phyloP scores from a whole-genome alignment of 1,140 invertebrate species.

The Chironomus tepperi region DNA sequence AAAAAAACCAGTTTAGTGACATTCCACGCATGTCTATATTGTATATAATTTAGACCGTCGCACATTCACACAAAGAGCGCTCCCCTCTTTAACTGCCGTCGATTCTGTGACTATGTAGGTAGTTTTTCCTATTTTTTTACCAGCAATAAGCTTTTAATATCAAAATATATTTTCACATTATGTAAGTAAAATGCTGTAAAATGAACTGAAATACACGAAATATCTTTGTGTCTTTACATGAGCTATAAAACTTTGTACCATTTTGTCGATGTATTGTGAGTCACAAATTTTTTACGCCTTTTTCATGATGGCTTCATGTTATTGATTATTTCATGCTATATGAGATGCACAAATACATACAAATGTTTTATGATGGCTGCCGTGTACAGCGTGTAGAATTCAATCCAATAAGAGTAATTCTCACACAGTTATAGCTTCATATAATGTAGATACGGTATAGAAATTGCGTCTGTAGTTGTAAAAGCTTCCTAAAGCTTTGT shows the following conservation, averaged over 20 bases:
- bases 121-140: not conserved
- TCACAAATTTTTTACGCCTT: constrained; percentile 18
- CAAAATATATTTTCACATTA: not conserved
- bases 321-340: not conserved
- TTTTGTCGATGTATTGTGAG: not conserved
- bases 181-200: not conserved
- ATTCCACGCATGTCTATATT: constrained; percentile 15
- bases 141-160: not conserved
- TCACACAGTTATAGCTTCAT: not conserved
- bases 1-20: constrained; percentile 2
- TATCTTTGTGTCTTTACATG: not conserved
- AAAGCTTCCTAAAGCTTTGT: not conserved
- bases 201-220: not conserved
- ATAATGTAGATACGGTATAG: not conserved
- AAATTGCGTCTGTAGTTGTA: not conserved
- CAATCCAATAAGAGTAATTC: not conserved
- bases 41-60: not conserved
- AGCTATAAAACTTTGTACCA: not conserved
- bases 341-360: not conserved
- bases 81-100: no score
- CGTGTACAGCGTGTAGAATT: not conserved
- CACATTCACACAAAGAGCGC: not conserved
- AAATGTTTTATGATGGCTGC: constrained; percentile 2
- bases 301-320: constrained; percentile 15
- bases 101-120: no score